A percentile compares a stretch with the other conserved stretches of the same genome.
These are phyloP conservation scores for Margarornis squamiger DNA, from an alignment of 2,797 vertebrate genomes.

Conservation along the genomic window DNA sequence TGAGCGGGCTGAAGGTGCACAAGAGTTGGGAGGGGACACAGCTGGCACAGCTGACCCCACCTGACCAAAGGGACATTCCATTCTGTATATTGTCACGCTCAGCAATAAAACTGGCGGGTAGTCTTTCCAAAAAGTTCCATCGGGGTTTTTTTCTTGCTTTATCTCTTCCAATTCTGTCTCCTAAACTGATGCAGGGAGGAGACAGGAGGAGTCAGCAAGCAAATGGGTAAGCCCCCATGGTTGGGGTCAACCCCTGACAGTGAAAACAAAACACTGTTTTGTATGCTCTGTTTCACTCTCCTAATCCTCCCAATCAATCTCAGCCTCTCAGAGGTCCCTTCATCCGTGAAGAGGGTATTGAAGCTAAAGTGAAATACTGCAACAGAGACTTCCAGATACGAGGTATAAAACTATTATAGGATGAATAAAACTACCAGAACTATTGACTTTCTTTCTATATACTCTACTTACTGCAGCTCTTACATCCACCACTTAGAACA, in stretches of 20 bases:
- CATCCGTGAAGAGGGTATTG: not conserved
- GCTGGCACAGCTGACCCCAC: not conserved
- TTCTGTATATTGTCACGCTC: not conserved
- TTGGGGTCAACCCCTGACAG: not conserved
- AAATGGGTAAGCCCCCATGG: not conserved
- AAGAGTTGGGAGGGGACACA: not conserved
- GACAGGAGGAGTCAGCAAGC: not conserved
- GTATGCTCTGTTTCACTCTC: not conserved
- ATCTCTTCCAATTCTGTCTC: not conserved
- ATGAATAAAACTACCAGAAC: not conserved
- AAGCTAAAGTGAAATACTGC: not conserved
- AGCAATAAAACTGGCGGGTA: not conserved
- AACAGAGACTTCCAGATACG: not conserved
- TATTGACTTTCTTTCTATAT: not conserved
- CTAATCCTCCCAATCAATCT: not conserved
- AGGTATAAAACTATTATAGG: not conserved
- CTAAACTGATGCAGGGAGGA: not conserved
- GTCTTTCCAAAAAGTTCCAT: not conserved
- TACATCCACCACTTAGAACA: not conserved
- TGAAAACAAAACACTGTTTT: not conserved
- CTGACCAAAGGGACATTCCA: not conserved
- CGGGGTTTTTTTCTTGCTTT: not conserved
- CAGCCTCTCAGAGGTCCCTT: not conserved
- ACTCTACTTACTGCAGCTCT: not conserved
- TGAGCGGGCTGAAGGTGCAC: rapidly evolving